Conservation (phyloP, 2,797 vertebrate species). For the Microchirus variegatus region DNA sequence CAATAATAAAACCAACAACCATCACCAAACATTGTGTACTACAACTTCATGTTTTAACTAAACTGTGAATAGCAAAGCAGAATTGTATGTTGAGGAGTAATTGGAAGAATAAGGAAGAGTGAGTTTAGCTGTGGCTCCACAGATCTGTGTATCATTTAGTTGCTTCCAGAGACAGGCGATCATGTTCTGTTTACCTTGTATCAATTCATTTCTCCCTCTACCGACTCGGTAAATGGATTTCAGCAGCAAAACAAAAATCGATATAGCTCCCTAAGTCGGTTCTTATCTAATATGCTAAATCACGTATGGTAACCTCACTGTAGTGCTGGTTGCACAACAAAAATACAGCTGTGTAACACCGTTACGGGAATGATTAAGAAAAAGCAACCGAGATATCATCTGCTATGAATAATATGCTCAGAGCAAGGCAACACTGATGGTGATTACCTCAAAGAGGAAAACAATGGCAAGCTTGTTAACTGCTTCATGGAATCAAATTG, state of each 20-base stretch:
- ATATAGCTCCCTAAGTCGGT: constrained; percentile 46
- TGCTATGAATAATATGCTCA: constrained; percentile 56
- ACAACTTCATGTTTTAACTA: background rate
- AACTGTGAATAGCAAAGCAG: constrained; percentile 1
- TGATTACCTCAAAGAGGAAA: constrained; percentile 25
- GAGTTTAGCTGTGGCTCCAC: constrained; percentile 34
- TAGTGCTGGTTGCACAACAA: constrained; percentile 32
- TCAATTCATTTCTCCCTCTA: constrained; percentile 72
- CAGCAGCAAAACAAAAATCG: constrained; percentile 48
- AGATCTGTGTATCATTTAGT: constrained; percentile 46
- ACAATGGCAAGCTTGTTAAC: constrained; percentile 49
- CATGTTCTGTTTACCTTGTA: constrained; percentile 49
- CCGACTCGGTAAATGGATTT: constrained; percentile 63
- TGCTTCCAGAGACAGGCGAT: constrained; percentile 35
- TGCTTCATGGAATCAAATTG: background rate
- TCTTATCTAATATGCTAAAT: constrained; percentile 32
- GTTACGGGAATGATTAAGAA: constrained; percentile 26
- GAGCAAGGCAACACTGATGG: constrained; percentile 28
- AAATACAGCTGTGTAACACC: constrained; percentile 32
- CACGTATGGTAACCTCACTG: constrained; percentile 24
- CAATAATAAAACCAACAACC: no score
- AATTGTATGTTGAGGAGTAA: constrained; percentile 2
- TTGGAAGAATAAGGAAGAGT: background rate
- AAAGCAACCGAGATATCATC: constrained; percentile 60
- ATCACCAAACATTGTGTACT: no score